phyloP scores from a whole-genome alignment of 2,113 vertebrate species.

The Microtus ochrogaster region DNA sequence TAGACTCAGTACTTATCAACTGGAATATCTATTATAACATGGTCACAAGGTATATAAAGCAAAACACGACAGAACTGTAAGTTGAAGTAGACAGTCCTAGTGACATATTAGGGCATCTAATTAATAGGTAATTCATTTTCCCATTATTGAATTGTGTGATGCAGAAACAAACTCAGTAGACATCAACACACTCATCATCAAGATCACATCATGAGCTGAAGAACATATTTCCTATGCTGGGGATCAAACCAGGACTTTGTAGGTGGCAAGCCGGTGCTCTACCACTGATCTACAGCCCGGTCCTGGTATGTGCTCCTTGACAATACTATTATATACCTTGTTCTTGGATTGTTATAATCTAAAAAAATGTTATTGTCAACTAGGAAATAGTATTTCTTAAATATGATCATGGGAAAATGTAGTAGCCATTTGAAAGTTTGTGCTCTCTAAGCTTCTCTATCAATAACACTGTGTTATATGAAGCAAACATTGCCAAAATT shows the following conservation, averaged over 20 bases:
- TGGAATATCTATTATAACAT: background rate
- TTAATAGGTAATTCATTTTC: background rate
- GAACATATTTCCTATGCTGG: background rate
- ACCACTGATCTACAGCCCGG: background rate
- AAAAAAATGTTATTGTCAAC: background rate
- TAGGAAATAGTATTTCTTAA: slow-evolving; percentile 22
- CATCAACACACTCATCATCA: background rate
- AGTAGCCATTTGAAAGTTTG: background rate
- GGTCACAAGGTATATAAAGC: background rate
- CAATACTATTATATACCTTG: background rate
- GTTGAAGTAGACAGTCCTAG: background rate
- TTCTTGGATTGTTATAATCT: background rate
- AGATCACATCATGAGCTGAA: background rate
- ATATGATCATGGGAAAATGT: background rate
- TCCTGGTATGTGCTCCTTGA: background rate
- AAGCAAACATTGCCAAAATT: slow-evolving; percentile 22
- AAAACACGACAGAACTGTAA: background rate
- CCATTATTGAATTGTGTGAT: background rate
- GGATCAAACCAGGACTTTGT: background rate
- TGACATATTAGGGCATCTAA: background rate
- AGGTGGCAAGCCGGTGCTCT: background rate
- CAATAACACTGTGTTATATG: background rate
- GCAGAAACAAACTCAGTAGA: background rate
- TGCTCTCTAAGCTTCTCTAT: background rate
- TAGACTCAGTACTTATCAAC: background rate